These are phyloP conservation scores for Cephus cinctus DNA, from an alignment of 1,140 invertebrate genomes.

Conservation along the genomic window DNA sequence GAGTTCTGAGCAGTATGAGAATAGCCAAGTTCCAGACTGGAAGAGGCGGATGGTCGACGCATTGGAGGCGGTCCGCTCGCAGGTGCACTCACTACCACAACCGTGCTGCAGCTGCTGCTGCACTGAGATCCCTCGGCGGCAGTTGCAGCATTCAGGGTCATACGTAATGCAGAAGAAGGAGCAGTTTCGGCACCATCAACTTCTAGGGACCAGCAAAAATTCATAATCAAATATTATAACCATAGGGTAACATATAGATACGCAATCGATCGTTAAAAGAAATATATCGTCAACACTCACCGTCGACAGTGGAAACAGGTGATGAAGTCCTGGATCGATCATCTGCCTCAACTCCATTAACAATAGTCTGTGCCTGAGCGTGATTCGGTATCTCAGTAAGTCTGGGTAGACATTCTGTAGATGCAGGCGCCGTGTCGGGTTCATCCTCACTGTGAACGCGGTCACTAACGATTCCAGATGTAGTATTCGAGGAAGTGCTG, in stretches of 20 bases:
- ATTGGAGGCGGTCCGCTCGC: constrained; percentile 56
- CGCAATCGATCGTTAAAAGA: background rate
- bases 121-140: constrained; percentile 70
- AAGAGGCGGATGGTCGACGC: constrained; percentile 65
- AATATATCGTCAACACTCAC: constrained; percentile 20
- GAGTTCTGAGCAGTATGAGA: constrained; percentile 83
- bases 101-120: constrained; percentile 79
- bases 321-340: constrained; percentile 35
- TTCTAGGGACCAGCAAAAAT: constrained; percentile 28
- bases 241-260: background rate
- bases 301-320: constrained; percentile 40
- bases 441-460: constrained; percentile 91
- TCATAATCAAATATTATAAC: background rate
- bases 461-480: constrained; percentile 93
- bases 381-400: constrained; percentile 38
- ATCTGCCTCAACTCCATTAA: constrained; percentile 23
- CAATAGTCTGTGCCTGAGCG: constrained; percentile 19
- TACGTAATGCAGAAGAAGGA: constrained; percentile 24
- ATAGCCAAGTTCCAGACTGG: constrained; percentile 76
- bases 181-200: constrained; percentile 38
- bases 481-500: constrained; percentile 89
- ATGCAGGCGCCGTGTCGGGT: constrained; percentile 68
- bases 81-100: constrained; percentile 67
- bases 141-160: constrained; percentile 32
- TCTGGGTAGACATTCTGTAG: constrained; percentile 44